Conservation (phyloP, 2,113 vertebrate genomes). For the Percopsis transmontana region DNA sequence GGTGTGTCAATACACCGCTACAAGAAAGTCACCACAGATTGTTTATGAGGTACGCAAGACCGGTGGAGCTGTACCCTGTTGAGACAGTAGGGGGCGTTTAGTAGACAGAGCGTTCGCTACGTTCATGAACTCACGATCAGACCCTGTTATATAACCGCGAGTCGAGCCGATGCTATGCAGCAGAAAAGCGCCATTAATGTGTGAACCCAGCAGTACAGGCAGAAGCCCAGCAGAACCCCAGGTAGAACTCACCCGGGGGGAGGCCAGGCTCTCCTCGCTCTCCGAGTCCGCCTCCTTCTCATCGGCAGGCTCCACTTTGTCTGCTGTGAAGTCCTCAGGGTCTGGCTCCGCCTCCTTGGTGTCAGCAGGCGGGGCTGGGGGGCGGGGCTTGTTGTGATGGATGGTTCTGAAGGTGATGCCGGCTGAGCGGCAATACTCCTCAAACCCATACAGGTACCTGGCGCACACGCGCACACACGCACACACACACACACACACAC, state of each 20-base stretch:
- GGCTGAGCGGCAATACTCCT: constrained; percentile 96
- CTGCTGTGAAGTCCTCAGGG: constrained; percentile 73
- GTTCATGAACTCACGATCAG: too few species aligned
- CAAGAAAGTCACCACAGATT: too few species aligned
- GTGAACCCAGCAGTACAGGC: too few species aligned
- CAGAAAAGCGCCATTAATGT: too few species aligned
- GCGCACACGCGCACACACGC: not conserved
- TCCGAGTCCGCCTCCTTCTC: constrained; percentile 59
- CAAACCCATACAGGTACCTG: constrained; percentile 98
- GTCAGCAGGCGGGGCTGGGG: constrained; percentile 43
- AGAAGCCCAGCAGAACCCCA: too few species aligned
- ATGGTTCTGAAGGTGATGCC: constrained; percentile 95
- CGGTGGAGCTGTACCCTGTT: too few species aligned
- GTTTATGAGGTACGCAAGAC: too few species aligned
- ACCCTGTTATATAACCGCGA: too few species aligned
- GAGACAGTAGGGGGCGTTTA: too few species aligned
- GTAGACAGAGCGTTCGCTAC: too few species aligned
- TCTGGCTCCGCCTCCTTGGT: constrained; percentile 51
- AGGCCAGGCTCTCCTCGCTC: constrained; percentile 67
- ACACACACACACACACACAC: not conserved
- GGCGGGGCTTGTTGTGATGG: constrained; percentile 92
- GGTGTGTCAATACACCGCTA: too few species aligned
- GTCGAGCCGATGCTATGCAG: too few species aligned
- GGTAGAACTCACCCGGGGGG: constrained; percentile 84
- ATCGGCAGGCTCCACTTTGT: constrained; percentile 60